A percentile compares a stretch with the other conserved stretches of the same genome.
phyloP scores from a whole-genome alignment of 2,797 vertebrate species.

The Alosa sapidissima region DNA sequence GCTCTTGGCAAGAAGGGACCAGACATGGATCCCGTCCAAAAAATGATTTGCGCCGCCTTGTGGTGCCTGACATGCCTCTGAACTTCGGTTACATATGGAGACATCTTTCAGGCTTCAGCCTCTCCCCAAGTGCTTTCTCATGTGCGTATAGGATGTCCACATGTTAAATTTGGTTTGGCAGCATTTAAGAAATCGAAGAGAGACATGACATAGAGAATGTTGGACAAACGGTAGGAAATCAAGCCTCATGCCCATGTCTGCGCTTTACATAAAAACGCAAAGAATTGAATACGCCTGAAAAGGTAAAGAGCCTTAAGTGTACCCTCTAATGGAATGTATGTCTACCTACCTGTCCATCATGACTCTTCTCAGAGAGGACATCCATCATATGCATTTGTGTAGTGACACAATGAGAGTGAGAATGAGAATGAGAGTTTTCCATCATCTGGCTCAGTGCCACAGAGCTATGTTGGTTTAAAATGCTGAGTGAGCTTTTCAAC shows the following conservation, averaged over 20 bases:
- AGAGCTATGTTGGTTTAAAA: not conserved
- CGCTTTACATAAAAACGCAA: not conserved
- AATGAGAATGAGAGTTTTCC: no score
- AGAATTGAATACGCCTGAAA: not conserved
- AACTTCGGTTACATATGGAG: not conserved
- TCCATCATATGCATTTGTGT: not conserved
- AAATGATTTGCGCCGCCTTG: slow-evolving; percentile 13
- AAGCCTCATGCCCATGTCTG: not conserved
- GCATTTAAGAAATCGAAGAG: not conserved
- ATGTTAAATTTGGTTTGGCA: not conserved
- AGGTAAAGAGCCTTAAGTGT: no score
- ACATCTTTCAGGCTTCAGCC: not conserved
- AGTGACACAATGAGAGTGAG: not conserved
- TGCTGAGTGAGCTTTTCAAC: not conserved
- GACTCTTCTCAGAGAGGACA: not conserved
- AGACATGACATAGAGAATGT: not conserved
- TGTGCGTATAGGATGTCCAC: not conserved
- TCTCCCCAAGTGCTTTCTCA: not conserved
- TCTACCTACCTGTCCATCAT: not conserved
- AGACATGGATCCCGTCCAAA: not conserved
- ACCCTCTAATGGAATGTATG: not conserved
- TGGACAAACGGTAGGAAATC: not conserved
- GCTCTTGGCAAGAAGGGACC: not conserved
- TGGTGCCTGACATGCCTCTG: not conserved
- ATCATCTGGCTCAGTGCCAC: not conserved